Base-by-base conservation (phyloP, 2,888 invertebrate genomes). In the Coelogynopora nodosa region DNA sequence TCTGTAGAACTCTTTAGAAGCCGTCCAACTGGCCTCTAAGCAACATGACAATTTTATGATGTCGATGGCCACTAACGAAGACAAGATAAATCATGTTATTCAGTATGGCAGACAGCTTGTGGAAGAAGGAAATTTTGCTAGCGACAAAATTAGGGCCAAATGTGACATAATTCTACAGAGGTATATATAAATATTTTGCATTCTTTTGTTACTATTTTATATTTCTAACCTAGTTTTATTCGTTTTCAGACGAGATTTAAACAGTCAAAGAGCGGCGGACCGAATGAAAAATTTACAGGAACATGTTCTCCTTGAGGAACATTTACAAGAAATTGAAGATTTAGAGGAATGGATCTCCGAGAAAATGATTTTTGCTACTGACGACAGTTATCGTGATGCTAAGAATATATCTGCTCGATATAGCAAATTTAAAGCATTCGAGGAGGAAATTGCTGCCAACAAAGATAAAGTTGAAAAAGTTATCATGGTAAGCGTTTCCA, bases 391-490 rank as follows among this genome's bases (percentile, higher is more conserved):
- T 93, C 89, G 92, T 87, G 97, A 97, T 89, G 98, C 99, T 18
- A 99, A 99, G 93, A 99, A 98, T 0, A 96, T 99, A 88, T 99
- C 99, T 92, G 97, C 97, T 89, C 99, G 99, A 92, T 99, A 98
- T 96, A 97, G 98, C 0, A 94, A 98, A 86, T 99, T 99, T 93
- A 98, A 99, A 93, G 99, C 99, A 0, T 99, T 99, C 93, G 98
- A 98, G 92, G 97, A 98, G 0, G 99, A 99, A 93, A 97, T 99
- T 89, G 97, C 96, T 5, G 97, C 99, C 84, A 99, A 99, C 90
- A 93, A 93, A 88, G 92, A 92, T 86, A 90, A 92, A 81, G 90
- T 92, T n/a, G 89, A 90, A 29, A 89, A 91, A 26, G 87, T 87
- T 67, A 86, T 86, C 31, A 18, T 26, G 30, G 86, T 86, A 86